These are phyloP conservation scores for Verasper variegatus DNA, from an alignment of 2,113 vertebrate genomes.

Conservation along the genomic window DNA sequence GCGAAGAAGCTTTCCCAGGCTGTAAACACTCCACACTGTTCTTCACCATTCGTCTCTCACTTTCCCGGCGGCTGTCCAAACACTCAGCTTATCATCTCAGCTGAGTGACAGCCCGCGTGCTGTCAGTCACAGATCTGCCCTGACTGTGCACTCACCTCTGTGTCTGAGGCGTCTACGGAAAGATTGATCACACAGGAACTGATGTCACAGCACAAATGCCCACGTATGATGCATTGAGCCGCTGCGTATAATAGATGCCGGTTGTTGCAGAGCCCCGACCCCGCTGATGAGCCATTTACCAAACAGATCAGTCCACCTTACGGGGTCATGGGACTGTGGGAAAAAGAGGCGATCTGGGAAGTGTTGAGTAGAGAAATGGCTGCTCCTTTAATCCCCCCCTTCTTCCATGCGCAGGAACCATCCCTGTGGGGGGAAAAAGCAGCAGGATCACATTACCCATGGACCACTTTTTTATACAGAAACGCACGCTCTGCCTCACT, in stretches of 20 bases:
- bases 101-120: constrained; percentile 48
- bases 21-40: not conserved
- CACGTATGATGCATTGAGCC: constrained; percentile 41
- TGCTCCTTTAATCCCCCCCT: constrained; percentile 51
- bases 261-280: constrained; percentile 18
- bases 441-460: constrained; percentile 71
- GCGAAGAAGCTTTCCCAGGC: constrained; percentile 17
- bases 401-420: constrained; percentile 41
- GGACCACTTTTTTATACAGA: constrained; percentile 74
- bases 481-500: constrained; percentile 81
- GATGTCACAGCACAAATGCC: constrained; percentile 40
- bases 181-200: constrained; percentile 45
- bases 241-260: constrained; percentile 28
- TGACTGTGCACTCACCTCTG: constrained; percentile 20
- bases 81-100: constrained; percentile 34
- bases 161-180: constrained; percentile 16
- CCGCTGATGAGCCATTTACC: constrained; percentile 34
- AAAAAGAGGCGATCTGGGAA: constrained; percentile 44
- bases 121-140: constrained; percentile 32
- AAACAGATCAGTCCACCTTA: constrained; percentile 41
- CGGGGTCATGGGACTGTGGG: constrained; percentile 49
- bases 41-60: constrained; percentile 5
- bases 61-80: constrained; percentile 22
- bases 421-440: constrained; percentile 46
- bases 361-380: constrained; percentile 35